Conservation (phyloP, 2,797 vertebrate genomes). For the Sebastes baramenuke region DNA sequence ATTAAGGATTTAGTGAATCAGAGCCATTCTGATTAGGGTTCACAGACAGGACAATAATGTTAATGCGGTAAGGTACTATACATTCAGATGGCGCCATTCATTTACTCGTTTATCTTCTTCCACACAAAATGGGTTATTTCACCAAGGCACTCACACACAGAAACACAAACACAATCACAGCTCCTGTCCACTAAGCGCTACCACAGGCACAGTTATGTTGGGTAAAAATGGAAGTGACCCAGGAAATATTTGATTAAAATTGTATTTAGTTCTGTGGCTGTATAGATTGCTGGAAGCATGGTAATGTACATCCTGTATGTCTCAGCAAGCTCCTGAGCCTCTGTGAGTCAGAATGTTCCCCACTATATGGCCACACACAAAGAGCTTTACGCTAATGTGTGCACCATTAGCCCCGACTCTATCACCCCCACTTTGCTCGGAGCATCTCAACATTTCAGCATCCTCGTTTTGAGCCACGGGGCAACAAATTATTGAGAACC, state of each 20-base stretch:
- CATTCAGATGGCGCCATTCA: constrained; percentile 1
- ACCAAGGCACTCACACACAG: background rate
- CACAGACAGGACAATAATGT: constrained; percentile 19
- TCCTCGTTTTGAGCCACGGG: constrained; percentile 20
- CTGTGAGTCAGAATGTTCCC: constrained; percentile 38
- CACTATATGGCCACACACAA: constrained; percentile 23
- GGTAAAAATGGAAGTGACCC: background rate
- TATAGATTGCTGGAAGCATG: constrained; percentile 42
- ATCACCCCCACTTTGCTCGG: constrained; percentile 35
- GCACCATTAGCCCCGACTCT: constrained; percentile 59
- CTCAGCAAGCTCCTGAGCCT: constrained; percentile 16
- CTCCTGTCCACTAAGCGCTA: background rate
- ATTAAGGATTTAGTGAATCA: constrained; percentile 37
- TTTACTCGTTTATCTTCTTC: constrained; percentile 10
- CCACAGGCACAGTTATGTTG: background rate
- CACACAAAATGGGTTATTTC: background rate
- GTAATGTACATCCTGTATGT: constrained; percentile 66
- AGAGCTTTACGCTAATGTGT: constrained; percentile 66
- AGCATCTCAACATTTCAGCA: constrained; percentile 25
- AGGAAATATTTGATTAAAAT: constrained; percentile 30
- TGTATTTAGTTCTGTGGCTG: background rate
- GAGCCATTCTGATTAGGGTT: constrained; percentile 13
- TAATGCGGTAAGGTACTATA: background rate
- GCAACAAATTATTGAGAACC: constrained; percentile 32
- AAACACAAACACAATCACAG: background rate